Percentiles rank a stretch among this genome's conserved stretches.
Conservation (phyloP, 1,140 invertebrate species). For the Lordiphosa clarofinis region DNA sequence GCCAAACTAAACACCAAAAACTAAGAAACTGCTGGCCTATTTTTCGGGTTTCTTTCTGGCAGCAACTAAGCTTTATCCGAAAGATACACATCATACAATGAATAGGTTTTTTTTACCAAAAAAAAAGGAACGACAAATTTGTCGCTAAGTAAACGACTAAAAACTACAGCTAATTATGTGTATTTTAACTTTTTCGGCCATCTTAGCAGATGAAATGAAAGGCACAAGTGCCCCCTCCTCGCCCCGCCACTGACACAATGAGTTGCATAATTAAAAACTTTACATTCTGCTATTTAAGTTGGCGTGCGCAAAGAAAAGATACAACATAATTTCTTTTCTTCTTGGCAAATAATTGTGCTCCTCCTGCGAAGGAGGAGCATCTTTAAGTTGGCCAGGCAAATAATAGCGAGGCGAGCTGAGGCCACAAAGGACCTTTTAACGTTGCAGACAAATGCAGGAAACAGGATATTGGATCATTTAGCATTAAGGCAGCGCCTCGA, state of each 20-base stretch:
- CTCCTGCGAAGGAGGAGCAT: conserved; percentile 33
- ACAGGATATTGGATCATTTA: conserved; percentile 79
- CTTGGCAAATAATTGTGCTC: conserved; percentile 50
- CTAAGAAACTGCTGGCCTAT: conserved; percentile 46
- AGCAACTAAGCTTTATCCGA: conserved; percentile 16
- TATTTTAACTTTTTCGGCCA: conserved; percentile 68
- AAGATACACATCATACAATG: conserved; percentile 34
- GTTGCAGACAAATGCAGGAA: conserved; percentile 65
- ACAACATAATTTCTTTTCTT: conserved; percentile 37
- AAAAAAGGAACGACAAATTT: conserved; percentile 13
- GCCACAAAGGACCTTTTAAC: conserved; percentile 75
- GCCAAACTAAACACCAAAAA: conserved; percentile 48
- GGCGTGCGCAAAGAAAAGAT: conserved; percentile 63
- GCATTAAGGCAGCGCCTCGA: conserved; percentile 63
- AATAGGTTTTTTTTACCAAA: conserved; percentile 7
- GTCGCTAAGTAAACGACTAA: conserved; percentile 40
- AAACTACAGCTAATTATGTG: conserved; percentile 74
- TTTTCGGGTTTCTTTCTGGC: conserved; percentile 23
- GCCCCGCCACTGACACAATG: background rate
- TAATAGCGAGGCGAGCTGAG: conserved; percentile 43
- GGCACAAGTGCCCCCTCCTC: background rate
- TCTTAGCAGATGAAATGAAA: conserved; percentile 51
- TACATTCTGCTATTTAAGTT: conserved; percentile 70
- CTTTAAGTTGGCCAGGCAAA: conserved; percentile 68
- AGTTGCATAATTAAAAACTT: conserved; percentile 77